Percentiles rank a stretch among this genome's conserved stretches.
phyloP scores from a whole-genome alignment of 2,113 vertebrate genomes.

The Corythaeola cristata region DNA sequence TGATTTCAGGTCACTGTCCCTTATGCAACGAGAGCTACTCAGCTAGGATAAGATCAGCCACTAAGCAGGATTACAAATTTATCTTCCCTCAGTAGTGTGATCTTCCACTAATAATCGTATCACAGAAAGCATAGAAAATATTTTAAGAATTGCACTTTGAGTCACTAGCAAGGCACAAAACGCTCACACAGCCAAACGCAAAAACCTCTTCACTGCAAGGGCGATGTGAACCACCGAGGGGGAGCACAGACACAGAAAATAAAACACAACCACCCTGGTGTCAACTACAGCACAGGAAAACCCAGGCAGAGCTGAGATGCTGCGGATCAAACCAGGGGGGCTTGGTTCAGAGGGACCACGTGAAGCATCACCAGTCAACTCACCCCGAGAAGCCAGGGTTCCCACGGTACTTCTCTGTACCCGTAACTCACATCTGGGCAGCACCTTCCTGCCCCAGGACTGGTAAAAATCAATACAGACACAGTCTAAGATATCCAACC shows the following conservation, averaged over 20 bases:
- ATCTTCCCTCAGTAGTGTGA: neutral
- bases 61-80: constrained; percentile 45
- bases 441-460: neutral
- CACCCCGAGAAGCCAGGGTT: rapidly evolving
- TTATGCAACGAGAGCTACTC: constrained; percentile 31
- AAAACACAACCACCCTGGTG: neutral
- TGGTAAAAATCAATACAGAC: neutral
- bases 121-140: neutral
- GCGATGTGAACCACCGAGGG: rapidly evolving
- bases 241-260: neutral
- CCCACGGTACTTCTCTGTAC: rapidly evolving
- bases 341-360: rapidly evolving
- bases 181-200: rapidly evolving
- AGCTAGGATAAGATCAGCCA: constrained; percentile 20
- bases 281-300: rapidly evolving
- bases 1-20: constrained; percentile 40
- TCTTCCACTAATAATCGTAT: neutral
- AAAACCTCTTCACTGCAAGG: neutral
- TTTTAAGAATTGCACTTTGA: neutral
- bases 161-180: neutral
- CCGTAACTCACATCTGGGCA: neutral
- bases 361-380: neutral
- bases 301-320: neutral
- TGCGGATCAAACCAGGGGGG: neutral
- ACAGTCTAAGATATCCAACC: neutral